Evolutionary conservation across 1,140 invertebrate genomes (phyloP).

Genomic region (Drosophila rufa): DNA sequence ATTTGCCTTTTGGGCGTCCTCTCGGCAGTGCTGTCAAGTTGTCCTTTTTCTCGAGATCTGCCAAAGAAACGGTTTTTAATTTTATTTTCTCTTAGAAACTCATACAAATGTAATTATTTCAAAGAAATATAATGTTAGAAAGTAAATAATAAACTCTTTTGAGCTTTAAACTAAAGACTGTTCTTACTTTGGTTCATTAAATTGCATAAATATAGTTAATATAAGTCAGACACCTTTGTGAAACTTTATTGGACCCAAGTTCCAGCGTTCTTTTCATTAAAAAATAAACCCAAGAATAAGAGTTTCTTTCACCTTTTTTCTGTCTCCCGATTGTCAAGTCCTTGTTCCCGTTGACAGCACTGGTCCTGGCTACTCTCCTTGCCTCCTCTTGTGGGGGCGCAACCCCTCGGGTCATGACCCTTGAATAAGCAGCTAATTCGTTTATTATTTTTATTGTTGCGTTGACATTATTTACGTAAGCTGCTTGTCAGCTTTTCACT

Average conservation of each 20-base stretch:
- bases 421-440: slow-evolving; percentile 80
- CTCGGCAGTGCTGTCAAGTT: slow-evolving; percentile 1
- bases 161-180: not conserved
- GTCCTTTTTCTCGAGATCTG: not conserved
- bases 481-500: slow-evolving; percentile 82
- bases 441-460: slow-evolving; percentile 84
- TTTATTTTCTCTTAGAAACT: not conserved
- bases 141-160: too few species aligned
- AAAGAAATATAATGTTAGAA: too few species aligned
- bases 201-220: too few species aligned
- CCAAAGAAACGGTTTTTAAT: not conserved
- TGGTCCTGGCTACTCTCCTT: not conserved
- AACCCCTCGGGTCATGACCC: slow-evolving; percentile 29
- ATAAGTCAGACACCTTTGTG: not conserved
- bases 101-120: not conserved
- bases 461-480: slow-evolving; percentile 83
- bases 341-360: not conserved
- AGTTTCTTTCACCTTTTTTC: too few species aligned
- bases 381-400: slow-evolving; percentile 6
- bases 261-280: not conserved
- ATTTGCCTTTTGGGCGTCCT: slow-evolving; percentile 43
- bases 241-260: not conserved
- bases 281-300: not conserved
- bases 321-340: not conserved
- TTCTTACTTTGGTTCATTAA: too few species aligned